Conservation (phyloP, 2,113 vertebrate genomes). For the Gopherus flavomarginatus region DNA sequence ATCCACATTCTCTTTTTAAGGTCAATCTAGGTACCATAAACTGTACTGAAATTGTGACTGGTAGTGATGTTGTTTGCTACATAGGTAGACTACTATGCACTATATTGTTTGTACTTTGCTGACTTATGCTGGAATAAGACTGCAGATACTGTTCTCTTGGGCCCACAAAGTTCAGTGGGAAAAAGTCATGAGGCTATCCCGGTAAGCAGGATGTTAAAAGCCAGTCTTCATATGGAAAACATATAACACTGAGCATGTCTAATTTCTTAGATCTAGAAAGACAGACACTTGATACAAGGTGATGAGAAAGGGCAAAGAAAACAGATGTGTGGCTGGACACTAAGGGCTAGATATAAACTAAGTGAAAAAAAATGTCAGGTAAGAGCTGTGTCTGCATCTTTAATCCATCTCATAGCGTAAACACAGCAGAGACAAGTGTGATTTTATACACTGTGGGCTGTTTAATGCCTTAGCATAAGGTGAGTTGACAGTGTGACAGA, state of each 20-base stretch:
- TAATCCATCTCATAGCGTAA: not conserved
- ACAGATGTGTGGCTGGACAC: not conserved
- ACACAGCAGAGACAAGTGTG: not conserved
- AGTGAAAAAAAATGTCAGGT: not conserved
- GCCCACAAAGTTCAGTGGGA: not conserved
- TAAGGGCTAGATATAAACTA: not conserved
- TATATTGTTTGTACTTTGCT: not conserved
- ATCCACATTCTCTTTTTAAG: not conserved
- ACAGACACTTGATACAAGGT: rapidly evolving
- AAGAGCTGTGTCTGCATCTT: not conserved
- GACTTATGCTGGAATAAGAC: not conserved
- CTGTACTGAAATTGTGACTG: not conserved
- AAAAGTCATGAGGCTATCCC: not conserved
- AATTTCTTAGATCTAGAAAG: not conserved
- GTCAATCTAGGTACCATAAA: not conserved
- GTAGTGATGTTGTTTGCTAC: not conserved
- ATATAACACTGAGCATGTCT: rapidly evolving
- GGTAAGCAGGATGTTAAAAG: not conserved
- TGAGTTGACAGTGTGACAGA: rapidly evolving
- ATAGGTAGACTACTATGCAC: not conserved
- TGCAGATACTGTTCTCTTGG: not conserved
- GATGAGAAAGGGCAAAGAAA: not conserved
- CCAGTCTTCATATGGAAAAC: not conserved
- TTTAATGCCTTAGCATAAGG: not conserved
- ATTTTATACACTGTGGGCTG: not conserved